These are phyloP conservation scores for Chrysemys picta DNA, from an alignment of 2,113 vertebrate genomes.

Conservation along the genomic window DNA sequence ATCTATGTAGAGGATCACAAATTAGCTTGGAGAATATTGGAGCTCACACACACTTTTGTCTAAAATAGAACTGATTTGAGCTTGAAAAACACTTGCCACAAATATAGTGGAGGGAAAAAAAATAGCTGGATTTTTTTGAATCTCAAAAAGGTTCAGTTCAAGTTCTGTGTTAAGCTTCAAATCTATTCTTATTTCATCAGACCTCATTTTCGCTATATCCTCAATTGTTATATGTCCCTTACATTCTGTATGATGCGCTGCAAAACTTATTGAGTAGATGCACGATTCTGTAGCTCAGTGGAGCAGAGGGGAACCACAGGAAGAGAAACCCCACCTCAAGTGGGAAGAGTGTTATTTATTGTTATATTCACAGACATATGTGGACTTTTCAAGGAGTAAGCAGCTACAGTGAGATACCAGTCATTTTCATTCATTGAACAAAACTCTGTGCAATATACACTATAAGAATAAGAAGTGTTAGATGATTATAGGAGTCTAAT, in stretches of 20 bases:
- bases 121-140: neutral
- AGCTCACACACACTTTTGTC: too few species aligned
- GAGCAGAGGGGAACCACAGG: too few species aligned
- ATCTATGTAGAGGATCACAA: too few species aligned
- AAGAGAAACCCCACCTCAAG: too few species aligned
- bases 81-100: fast-evolving
- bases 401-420: too few species aligned
- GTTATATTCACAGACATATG: neutral
- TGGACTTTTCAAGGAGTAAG: too few species aligned
- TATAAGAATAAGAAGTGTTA: too few species aligned
- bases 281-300: too few species aligned
- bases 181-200: neutral
- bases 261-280: too few species aligned
- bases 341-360: neutral
- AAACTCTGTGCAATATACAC: too few species aligned
- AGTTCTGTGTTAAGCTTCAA: neutral
- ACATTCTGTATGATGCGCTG: too few species aligned
- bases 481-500: neutral
- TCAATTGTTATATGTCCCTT: neutral
- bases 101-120: neutral
- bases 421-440: neutral
- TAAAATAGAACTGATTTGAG: neutral
- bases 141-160: neutral
- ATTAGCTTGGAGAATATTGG: too few species aligned
- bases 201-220: neutral